Evolutionary conservation across 2,113 vertebrate genomes (phyloP), one percentile per base, ranked within the genome.

Genomic region (Vulpes vulpes): DNA sequence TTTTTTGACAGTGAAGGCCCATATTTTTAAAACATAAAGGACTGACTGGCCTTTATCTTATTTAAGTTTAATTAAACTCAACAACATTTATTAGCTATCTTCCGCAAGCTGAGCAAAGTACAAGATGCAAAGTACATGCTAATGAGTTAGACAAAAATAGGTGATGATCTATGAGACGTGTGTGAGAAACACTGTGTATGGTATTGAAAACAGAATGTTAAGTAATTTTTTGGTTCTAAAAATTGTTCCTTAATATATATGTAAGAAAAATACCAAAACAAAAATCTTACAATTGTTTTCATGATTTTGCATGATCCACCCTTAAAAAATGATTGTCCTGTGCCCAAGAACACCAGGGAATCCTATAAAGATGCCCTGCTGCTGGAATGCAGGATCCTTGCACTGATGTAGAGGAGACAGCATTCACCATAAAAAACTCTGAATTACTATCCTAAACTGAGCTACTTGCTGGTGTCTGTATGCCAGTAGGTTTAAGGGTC

Each of bases 31-130:
- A 79, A 83, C 25, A 87, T 27, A 91, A 85, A 94, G 27, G 55
- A 81, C n/a, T 14, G 12, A 51, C 8, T 23, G 43, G n/a, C 4
- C 49, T 80, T 91, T 82, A 71, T 73, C 9, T 73, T 87, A 71
- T n/a, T 94, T 92, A 30, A 59, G 65, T 74, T 90, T 94, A 92
- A 59, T 95, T 95, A 93, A 91, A 73, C 38, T 78, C 59, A 73
- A 25, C 32, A 92, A 83, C 71, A 62, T 62, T 94, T 81, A 93
- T 73, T 74, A 85, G 32, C 19, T 89, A 27, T 53, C 35, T 96
- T 51, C 32, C 67, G 8, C 65, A 20, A 73, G 55, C 59, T 8
- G 30, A 83, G 32, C 55, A 79, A 90, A 82, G 59, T 38, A 30
- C 11, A 80, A 85, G 43, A 43, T 59, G 53, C 25, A 93, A 91